Evolutionary conservation across 2,797 vertebrate genomes (phyloP).

Genomic region (Sebastes melanostomus): DNA sequence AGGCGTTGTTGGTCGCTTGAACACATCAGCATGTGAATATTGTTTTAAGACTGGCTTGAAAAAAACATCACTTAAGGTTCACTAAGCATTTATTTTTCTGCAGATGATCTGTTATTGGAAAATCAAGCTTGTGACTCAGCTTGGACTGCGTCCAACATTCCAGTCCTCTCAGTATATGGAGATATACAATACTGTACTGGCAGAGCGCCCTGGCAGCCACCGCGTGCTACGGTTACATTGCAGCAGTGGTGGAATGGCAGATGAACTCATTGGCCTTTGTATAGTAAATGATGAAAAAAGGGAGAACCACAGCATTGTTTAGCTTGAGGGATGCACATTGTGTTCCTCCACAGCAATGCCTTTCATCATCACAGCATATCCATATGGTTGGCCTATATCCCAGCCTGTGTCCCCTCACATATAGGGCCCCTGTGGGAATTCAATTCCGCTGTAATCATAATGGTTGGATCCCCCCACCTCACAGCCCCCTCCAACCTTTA

Average conservation of each 20-base stretch:
- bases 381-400: conserved; percentile 68
- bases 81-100: conserved; percentile 7
- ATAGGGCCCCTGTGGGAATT: conserved; percentile 64
- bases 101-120: conserved; percentile 13
- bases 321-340: conserved; percentile 46
- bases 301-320: conserved; percentile 35
- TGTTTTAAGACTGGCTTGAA: neutral
- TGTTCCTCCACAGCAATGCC: conserved; percentile 31
- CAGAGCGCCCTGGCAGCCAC: conserved; percentile 19
- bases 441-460: conserved; percentile 52
- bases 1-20: no score
- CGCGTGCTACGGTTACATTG: conserved; percentile 26
- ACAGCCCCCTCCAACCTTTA: conserved; percentile 30
- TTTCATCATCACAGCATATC: conserved; percentile 59
- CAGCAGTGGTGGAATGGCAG: conserved; percentile 26
- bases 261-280: conserved; percentile 60
- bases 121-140: conserved; percentile 38
- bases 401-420: conserved; percentile 47
- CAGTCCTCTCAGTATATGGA: conserved; percentile 24
- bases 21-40: neutral
- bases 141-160: conserved; percentile 43
- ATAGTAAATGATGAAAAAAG: conserved; percentile 15
- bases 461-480: conserved; percentile 7
- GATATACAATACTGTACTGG: conserved; percentile 37
- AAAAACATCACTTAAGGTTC: neutral